These are phyloP conservation scores for Limnephilus rhombicus DNA, from an alignment of 2,888 invertebrate genomes.

Conservation along the genomic window DNA sequence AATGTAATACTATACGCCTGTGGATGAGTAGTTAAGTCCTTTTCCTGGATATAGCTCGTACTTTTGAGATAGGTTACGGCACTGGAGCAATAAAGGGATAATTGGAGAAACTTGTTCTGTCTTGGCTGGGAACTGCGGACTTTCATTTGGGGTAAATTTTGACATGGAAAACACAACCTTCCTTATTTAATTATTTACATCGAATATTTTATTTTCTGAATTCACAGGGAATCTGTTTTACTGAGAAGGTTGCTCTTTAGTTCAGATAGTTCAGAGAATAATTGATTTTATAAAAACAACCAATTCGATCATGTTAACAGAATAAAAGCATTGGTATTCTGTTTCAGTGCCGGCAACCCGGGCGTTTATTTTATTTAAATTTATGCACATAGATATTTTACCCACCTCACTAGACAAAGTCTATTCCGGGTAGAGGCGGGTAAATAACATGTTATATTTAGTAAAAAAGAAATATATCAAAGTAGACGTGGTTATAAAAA, in stretches of 20 bases:
- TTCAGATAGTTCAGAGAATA: neutral
- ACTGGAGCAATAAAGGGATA: constrained; percentile 61
- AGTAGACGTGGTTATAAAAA: too few relatives aligned
- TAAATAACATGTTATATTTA: too few relatives aligned
- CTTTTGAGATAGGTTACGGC: constrained; percentile 11
- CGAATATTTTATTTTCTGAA: neutral
- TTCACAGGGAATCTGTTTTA: neutral
- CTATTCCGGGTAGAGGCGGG: too few relatives aligned
- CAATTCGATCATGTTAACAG: neutral
- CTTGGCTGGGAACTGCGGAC: constrained; percentile 48
- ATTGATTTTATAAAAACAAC: neutral
- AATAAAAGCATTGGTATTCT: neutral
- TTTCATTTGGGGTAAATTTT: constrained; percentile 29
- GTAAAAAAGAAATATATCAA: too few relatives aligned
- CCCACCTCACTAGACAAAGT: too few relatives aligned
- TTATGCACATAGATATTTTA: too few relatives aligned
- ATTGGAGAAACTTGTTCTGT: constrained; percentile 59
- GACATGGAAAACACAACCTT: neutral
- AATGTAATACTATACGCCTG: neutral
- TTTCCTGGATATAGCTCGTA: neutral
- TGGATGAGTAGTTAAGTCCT: neutral
- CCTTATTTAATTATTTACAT: neutral
- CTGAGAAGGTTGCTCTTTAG: neutral
- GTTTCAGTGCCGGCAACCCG: too few relatives aligned
- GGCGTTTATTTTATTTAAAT: too few relatives aligned